Conservation (phyloP, 2,113 vertebrate species). For the Pseudorasbora parva region DNA sequence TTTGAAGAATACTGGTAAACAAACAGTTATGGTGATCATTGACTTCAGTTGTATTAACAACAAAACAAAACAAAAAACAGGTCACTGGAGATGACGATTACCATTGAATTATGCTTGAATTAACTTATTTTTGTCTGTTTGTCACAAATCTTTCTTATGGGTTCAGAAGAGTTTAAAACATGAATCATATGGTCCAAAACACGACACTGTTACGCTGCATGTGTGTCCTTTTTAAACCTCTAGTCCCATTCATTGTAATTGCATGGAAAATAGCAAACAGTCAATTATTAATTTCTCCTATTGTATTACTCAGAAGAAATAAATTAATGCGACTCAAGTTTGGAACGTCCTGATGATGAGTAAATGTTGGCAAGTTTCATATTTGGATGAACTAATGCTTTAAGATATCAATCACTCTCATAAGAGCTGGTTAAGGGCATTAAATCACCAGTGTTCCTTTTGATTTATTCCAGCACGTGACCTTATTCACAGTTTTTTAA, state of each 20-base stretch:
- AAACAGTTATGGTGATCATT: too few species aligned
- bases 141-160: background rate
- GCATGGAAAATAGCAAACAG: background rate
- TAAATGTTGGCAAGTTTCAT: background rate
- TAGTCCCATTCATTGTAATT: background rate
- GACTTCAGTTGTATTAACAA: too few species aligned
- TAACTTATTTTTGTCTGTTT: too few species aligned
- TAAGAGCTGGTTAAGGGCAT: constrained; percentile 21
- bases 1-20: too few species aligned
- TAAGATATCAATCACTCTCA: constrained; percentile 22
- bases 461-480: background rate
- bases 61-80: too few species aligned
- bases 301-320: background rate
- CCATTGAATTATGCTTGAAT: too few species aligned
- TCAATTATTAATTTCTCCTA: background rate
- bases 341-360: background rate
- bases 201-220: too few species aligned
- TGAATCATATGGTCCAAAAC: background rate
- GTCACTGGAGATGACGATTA: too few species aligned
- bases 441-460: constrained; percentile 9
- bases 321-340: background rate
- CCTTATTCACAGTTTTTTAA: background rate
- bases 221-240: too few species aligned
- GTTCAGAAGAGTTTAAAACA: background rate
- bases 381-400: background rate